A percentile compares a stretch with the other conserved stretches of the same genome.
Evolutionary conservation across 2,888 invertebrate genomes (phyloP).

Genomic region (Eilema caniola): DNA sequence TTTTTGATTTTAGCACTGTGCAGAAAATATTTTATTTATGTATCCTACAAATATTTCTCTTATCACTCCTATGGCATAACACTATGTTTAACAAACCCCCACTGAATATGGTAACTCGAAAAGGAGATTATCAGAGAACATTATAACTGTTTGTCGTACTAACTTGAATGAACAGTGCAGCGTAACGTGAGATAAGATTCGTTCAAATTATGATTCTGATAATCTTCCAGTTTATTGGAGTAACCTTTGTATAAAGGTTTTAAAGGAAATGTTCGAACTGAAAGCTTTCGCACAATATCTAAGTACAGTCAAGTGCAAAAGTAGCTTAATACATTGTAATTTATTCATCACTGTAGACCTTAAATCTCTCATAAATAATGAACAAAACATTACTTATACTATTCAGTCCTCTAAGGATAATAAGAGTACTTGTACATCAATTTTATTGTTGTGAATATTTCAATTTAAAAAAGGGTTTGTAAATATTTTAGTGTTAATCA

Average conservation of each 20-base stretch:
- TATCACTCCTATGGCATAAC: neutral
- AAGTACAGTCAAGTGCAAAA: neutral
- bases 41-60: neutral
- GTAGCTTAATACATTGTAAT: no score
- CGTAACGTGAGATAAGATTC: constrained; percentile 38
- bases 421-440: no score
- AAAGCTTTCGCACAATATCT: constrained; percentile 29
- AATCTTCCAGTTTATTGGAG: constrained; percentile 35
- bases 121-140: neutral
- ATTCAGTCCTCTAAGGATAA: no score
- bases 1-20: no score
- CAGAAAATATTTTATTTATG: no score
- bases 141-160: constrained; percentile 34
- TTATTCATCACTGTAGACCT: no score
- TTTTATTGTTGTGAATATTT: no score
- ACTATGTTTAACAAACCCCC: neutral
- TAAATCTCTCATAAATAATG: no score
- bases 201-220: constrained; percentile 41
- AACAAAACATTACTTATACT: no score
- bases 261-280: constrained; percentile 28
- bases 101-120: neutral
- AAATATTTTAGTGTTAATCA: no score
- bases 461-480: no score
- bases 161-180: constrained; percentile 22
- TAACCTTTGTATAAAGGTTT: constrained; percentile 39